phyloP scores from a whole-genome alignment of 2,113 vertebrate species.

The Cervus canadensis region DNA sequence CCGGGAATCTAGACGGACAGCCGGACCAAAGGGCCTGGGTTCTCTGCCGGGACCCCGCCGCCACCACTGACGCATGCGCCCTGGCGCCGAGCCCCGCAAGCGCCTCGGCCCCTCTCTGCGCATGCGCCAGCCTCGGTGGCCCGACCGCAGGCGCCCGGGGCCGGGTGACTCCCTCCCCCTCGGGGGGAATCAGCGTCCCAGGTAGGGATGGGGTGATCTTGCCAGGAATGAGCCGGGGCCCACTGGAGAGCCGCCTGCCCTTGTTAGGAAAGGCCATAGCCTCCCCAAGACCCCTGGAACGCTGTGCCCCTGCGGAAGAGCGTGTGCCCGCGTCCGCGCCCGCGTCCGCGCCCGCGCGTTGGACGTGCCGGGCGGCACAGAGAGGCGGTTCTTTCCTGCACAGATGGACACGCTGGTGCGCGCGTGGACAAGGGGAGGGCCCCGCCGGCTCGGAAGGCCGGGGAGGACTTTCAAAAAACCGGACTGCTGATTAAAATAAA shows the following conservation, averaged over 20 bases:
- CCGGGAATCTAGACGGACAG: rapidly evolving
- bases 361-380: not conserved
- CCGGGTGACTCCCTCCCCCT: rapidly evolving
- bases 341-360: not conserved
- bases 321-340: not conserved
- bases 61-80: not conserved
- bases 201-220: not conserved
- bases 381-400: not conserved
- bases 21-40: rapidly evolving
- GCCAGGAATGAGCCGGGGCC: not conserved
- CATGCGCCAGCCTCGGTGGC: rapidly evolving
- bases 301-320: not conserved
- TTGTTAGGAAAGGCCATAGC: not conserved
- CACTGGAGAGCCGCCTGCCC: not conserved
- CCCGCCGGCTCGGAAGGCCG: not conserved
- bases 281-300: not conserved
- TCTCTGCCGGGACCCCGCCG: rapidly evolving
- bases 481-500: not conserved
- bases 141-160: rapidly evolving
- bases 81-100: rapidly evolving
- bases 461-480: not conserved
- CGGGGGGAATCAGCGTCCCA: rapidly evolving
- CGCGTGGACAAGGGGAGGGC: not conserved
- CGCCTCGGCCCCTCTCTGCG: rapidly evolving
- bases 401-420: not conserved